These are phyloP conservation scores for Tauraco hartlaubi DNA, from an alignment of 2,797 vertebrate genomes.

Conservation along the genomic window DNA sequence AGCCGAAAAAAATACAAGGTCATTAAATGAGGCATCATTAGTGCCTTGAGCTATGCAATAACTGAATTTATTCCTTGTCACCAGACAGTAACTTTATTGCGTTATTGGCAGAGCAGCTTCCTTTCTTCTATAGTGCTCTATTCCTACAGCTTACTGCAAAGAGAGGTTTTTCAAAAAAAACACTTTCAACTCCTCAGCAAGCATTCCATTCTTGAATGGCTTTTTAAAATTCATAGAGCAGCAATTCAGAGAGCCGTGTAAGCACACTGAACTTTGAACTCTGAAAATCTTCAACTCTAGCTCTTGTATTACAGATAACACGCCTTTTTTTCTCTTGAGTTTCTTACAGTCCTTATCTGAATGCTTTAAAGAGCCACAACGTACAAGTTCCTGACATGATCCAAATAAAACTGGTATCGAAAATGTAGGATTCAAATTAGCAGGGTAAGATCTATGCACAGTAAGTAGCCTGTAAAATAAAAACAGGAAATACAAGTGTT, in stretches of 20 bases:
- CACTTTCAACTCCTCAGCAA: neutral
- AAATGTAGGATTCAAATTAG: neutral
- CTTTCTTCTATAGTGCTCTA: neutral
- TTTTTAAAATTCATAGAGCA: neutral
- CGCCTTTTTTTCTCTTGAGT: neutral
- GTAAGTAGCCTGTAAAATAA: neutral
- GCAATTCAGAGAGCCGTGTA: fast-evolving
- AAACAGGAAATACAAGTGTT: neutral
- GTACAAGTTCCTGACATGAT: neutral
- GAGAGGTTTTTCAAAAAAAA: neutral
- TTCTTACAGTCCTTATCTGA: neutral
- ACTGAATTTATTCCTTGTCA: neutral
- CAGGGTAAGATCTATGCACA: neutral
- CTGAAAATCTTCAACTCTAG: neutral
- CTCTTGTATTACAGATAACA: neutral
- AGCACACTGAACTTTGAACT: neutral
- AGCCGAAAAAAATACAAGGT: neutral
- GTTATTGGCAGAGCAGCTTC: neutral
- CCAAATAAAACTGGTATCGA: neutral
- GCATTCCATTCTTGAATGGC: neutral
- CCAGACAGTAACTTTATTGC: neutral
- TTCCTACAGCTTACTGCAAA: neutral
- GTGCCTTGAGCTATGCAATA: neutral
- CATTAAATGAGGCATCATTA: neutral
- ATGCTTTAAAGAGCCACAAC: neutral